phyloP scores from a whole-genome alignment of 1,140 invertebrate species.

The Anthonomus grandis region DNA sequence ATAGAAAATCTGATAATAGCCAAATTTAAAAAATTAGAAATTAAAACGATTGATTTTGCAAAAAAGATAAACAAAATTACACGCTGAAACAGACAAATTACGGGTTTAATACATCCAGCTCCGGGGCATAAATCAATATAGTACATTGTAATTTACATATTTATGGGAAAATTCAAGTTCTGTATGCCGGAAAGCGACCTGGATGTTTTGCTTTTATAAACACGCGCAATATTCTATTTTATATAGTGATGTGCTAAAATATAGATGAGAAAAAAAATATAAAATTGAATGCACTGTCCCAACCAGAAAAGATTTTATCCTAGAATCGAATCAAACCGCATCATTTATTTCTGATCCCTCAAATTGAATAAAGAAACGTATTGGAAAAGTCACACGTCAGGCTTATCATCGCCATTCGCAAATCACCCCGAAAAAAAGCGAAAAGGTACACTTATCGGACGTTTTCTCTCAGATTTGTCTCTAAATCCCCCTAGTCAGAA shows the following conservation, averaged over 20 bases:
- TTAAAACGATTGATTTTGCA: slow-evolving; percentile 16
- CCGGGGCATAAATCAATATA: slow-evolving; percentile 20
- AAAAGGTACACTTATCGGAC: slow-evolving; percentile 39
- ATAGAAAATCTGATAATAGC: background rate
- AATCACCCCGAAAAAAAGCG: slow-evolving; percentile 35
- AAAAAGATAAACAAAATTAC: slow-evolving; percentile 24
- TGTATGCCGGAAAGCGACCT: slow-evolving; percentile 17
- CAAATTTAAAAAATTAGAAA: slow-evolving; percentile 11
- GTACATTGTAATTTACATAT: slow-evolving; percentile 22
- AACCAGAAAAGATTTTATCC: too few relatives aligned
- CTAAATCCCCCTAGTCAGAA: slow-evolving; percentile 29
- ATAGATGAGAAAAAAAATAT: too few relatives aligned
- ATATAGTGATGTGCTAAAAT: too few relatives aligned
- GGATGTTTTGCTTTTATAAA: slow-evolving; percentile 9
- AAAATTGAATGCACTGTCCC: too few relatives aligned
- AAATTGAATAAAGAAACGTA: slow-evolving; percentile 30
- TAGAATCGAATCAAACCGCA: slow-evolving; percentile 25
- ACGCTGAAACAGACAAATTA: slow-evolving; percentile 19
- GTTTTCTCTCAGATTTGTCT: slow-evolving; percentile 39
- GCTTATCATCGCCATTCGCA: slow-evolving; percentile 25
- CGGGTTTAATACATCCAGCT: slow-evolving; percentile 17
- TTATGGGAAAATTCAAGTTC: slow-evolving; percentile 23
- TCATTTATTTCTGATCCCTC: slow-evolving; percentile 25
- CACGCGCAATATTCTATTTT: slow-evolving; percentile 19
- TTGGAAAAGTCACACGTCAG: slow-evolving; percentile 26